Base-by-base conservation (phyloP, 2,888 invertebrate species). In the Osmoderma eremita region DNA sequence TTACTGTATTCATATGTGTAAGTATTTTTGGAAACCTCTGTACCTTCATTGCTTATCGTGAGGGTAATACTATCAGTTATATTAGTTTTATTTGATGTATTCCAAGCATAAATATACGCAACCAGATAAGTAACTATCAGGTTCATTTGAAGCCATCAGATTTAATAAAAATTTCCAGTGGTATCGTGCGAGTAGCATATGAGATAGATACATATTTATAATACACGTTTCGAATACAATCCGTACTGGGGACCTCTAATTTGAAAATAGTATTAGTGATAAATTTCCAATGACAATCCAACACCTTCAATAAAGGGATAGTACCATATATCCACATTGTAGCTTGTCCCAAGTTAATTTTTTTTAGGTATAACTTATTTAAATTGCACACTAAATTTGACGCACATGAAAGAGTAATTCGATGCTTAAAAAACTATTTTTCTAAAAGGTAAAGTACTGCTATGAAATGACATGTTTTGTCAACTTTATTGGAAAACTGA, bases 21-120 rank as follows among this genome's bases (percentile, higher is more conserved):
- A 24, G 6, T 45, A 64, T n/a, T 64, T 72, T 80, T 39, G 41
- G 20, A n/a, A 41, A 39, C 15, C 15, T 20, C 5, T 39, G 38
- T 12, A 13, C 17, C 39, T n/a, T 6, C 15, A 53, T 17, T 38
- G 49, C 5, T n/a, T 10, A 49, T 22, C n/a, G 12, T 49, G 2
- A 24, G 3, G n/a, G 24, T 50, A 24, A 30, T 30, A 30, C 30
- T 30, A 30, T 30, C 30, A 30, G 30, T 30, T 30, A 30, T 30
- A 30, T 30, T 30, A 30, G n/a, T 17, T 48, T 48, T 48, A 48
- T 12, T 48, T 6, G 30, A 30, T 30, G 18, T 48, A 48, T 12
- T 48, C 48, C 20, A 20, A 48, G 18, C 18, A 48, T 48, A 20
- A 20, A 17, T 12, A 41, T n/a, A n/a, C n/a, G n/a, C n/a, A n/a